Evolutionary conservation across 2,113 vertebrate genomes (phyloP).

Genomic region (Irena cyanogastra): DNA sequence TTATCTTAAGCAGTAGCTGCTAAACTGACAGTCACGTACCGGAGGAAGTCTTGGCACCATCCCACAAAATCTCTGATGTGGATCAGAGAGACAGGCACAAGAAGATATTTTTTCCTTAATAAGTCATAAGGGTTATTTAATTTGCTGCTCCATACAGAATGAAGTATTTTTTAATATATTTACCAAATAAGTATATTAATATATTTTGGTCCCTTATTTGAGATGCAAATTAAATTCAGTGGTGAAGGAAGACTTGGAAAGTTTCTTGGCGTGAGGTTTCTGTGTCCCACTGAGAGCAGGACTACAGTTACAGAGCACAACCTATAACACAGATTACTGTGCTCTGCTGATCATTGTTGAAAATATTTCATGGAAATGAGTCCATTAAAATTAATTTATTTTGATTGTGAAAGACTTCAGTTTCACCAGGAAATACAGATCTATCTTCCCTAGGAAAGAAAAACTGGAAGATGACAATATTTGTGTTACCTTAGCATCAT

Average conservation of each 20-base stretch:
- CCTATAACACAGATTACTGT: not conserved
- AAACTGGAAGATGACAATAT: not conserved
- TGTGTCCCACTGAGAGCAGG: not conserved
- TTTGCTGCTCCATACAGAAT: not conserved
- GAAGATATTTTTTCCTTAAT: not conserved
- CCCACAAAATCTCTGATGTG: not conserved
- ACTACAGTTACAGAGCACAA: not conserved
- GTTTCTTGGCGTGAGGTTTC: not conserved
- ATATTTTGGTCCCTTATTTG: not conserved
- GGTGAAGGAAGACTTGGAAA: not conserved
- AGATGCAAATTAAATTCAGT: conserved; percentile 23
- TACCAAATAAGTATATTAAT: not conserved
- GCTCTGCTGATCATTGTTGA: not conserved
- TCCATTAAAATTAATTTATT: not conserved
- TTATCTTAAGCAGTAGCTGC: not conserved
- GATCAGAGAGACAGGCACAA: not conserved
- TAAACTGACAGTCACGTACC: not conserved
- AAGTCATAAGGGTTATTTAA: not conserved
- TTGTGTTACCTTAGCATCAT: not conserved
- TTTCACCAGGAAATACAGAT: not conserved
- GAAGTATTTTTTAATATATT: not conserved
- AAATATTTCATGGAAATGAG: not conserved
- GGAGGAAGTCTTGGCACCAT: not conserved
- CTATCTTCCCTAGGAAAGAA: not conserved
- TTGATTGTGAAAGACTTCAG: not conserved